Percentiles rank a stretch among this genome's conserved stretches.
These are phyloP conservation scores for Myoxocephalus aenaeus DNA, from an alignment of 2,797 vertebrate species.

Conservation along the genomic window DNA sequence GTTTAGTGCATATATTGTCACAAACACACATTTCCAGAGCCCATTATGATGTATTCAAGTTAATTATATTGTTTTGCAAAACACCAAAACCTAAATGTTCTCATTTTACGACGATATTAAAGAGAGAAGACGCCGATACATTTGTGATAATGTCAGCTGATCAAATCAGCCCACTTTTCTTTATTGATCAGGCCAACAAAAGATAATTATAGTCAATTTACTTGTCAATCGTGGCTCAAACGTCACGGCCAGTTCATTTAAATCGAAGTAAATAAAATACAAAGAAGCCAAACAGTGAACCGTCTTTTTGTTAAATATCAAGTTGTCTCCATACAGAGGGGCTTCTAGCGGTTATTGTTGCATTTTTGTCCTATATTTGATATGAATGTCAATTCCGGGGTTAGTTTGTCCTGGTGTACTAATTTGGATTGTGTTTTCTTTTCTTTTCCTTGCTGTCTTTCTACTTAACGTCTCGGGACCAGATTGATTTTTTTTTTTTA, in stretches of 20 bases:
- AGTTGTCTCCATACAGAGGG: not conserved
- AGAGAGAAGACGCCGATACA: not conserved
- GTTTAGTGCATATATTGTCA: not conserved
- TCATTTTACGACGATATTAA: not conserved
- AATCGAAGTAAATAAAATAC: not conserved
- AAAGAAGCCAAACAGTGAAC: not conserved
- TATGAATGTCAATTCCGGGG: not conserved
- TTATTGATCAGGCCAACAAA: not conserved
- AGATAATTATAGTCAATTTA: not conserved
- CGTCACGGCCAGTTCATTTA: not conserved
- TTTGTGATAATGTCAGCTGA: too few species aligned
- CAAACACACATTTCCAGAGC: not conserved
- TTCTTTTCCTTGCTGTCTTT: constrained; percentile 9
- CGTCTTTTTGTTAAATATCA: not conserved
- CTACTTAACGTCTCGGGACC: constrained; percentile 1
- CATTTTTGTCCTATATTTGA: not conserved
- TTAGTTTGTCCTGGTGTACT: not conserved
- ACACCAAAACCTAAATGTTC: not conserved
- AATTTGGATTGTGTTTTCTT: not conserved
- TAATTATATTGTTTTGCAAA: not conserved
- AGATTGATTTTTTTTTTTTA: not conserved
- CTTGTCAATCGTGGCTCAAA: not conserved
- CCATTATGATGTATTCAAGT: not conserved
- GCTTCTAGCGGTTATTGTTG: not conserved
- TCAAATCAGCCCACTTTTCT: too few species aligned